These are phyloP conservation scores for Axea sp. DNA, from an alignment of 2,888 invertebrate genomes.

Conservation along the genomic window DNA sequence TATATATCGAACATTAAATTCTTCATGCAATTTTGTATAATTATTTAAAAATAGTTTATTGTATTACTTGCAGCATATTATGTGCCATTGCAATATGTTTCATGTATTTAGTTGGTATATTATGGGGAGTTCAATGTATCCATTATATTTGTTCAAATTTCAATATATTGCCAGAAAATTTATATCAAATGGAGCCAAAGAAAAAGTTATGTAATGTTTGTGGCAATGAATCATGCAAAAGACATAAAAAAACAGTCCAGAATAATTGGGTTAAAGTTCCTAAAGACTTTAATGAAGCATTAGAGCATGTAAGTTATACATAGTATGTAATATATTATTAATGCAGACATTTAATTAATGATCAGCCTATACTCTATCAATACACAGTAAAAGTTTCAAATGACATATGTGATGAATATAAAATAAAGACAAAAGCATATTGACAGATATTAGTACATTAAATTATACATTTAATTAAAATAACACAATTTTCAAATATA, in stretches of 20 bases:
- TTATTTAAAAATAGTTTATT: too few relatives aligned
- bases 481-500: too few relatives aligned
- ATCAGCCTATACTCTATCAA: too few relatives aligned
- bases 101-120: slow-evolving; percentile 66
- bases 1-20: not conserved
- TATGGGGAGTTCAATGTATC: slow-evolving; percentile 70
- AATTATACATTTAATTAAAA: too few relatives aligned
- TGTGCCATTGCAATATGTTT: slow-evolving; percentile 67
- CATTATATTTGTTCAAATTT: slow-evolving; percentile 65
- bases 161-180: slow-evolving; percentile 60
- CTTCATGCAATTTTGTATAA: not conserved
- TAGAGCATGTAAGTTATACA: slow-evolving; percentile 85
- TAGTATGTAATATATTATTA: not conserved
- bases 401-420: too few relatives aligned
- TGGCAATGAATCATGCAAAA: slow-evolving; percentile 71
- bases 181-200: slow-evolving; percentile 36
- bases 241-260: slow-evolving; percentile 70
- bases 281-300: slow-evolving; percentile 86
- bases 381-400: too few relatives aligned
- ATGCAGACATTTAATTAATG: too few relatives aligned
- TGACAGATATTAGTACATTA: not conserved
- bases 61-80: slow-evolving; percentile 69
- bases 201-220: slow-evolving; percentile 71
- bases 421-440: too few relatives aligned
- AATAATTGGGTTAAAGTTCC: slow-evolving; percentile 80